phyloP scores from a whole-genome alignment of 2,888 invertebrate genomes.

The Hoplodrina ambigua region DNA sequence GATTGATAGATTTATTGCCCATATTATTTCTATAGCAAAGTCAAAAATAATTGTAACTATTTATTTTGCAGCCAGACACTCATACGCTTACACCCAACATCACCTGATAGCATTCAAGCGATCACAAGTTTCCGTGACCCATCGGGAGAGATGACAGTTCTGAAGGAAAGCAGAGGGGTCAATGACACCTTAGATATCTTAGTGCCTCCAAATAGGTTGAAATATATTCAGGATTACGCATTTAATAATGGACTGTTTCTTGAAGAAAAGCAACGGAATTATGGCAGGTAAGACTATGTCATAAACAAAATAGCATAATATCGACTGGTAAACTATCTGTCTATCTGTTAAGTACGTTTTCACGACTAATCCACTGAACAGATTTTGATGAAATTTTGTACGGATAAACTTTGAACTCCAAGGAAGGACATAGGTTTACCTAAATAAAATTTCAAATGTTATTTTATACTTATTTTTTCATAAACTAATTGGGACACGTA shows the following conservation, averaged over 20 bases:
- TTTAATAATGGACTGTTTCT: conserved; percentile 64
- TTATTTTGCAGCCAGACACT: conserved; percentile 77
- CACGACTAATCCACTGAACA: no score
- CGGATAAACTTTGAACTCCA: no score
- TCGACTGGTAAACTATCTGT: no score
- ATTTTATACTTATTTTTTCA: no score
- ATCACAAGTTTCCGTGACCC: conserved; percentile 71
- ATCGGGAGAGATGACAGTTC: conserved; percentile 71
- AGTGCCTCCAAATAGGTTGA: conserved; percentile 72
- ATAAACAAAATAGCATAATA: no score
- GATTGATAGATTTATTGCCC: no score
- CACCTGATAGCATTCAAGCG: conserved; percentile 69
- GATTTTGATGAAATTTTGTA: no score
- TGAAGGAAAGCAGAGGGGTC: conserved; percentile 77
- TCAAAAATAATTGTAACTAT: not conserved
- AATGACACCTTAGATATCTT: conserved; percentile 83
- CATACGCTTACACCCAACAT: conserved; percentile 73
- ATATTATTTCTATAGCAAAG: not conserved
- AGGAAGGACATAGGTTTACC: no score
- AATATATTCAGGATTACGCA: conserved; percentile 71
- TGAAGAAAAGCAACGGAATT: conserved; percentile 73
- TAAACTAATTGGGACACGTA: no score
- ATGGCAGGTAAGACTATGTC: conserved; percentile 77
- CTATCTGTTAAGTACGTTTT: no score
- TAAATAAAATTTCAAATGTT: no score